Base-by-base conservation (phyloP, 2,113 vertebrate species). In the Probosciger aterrimus region DNA sequence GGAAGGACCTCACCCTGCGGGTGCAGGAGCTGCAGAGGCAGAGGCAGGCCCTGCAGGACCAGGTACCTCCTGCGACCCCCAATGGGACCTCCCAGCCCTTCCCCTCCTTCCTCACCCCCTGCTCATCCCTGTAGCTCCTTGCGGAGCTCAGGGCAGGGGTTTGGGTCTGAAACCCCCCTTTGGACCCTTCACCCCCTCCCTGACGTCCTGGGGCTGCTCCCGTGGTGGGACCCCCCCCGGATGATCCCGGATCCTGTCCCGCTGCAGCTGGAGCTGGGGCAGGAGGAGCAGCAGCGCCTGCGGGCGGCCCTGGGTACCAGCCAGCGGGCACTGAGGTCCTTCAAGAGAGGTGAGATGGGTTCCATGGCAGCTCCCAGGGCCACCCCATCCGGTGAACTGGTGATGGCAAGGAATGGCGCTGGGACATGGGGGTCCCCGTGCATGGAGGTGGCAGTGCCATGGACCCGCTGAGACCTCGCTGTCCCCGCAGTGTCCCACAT, bases 331-430 rank as follows among this genome's bases (percentile, higher is more conserved):
- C 91, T 98, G 53, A 97, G 96, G 83, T 98, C 98, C 93, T 95
- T 98, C 52, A 98, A 98, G 92, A 96, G 95, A 96, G 98, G 98
- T 98, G 83, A 95, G 95, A 25, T 18, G 31, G 57, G 9, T 20
- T 33, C 35, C 60, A 6, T 3, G 30, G 25, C 71, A 39, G 37
- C 49, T n/a, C 44, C 76, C 73, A 6, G 60, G 44, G 46, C 49
- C 75, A 28, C 69, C 73, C 74, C 30, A 24, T 9, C 11, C 1
- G 37, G 25, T 9, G 43, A 52, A 28, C 50, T 0, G 4, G 35
- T 11, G 44, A 37, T n/a, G 27, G 31, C 68, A 8, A 41, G 0
- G 27, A 25, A 33, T 7, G 62, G 57, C 10, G 16, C 15, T 0
- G 31, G 59, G 52, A 14, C 0, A 0, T 2, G 35, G 27, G 16